A percentile compares a stretch with the other conserved stretches of the same genome.
Evolutionary conservation across 2,797 vertebrate species (phyloP).

Genomic region (Coilia nasus): DNA sequence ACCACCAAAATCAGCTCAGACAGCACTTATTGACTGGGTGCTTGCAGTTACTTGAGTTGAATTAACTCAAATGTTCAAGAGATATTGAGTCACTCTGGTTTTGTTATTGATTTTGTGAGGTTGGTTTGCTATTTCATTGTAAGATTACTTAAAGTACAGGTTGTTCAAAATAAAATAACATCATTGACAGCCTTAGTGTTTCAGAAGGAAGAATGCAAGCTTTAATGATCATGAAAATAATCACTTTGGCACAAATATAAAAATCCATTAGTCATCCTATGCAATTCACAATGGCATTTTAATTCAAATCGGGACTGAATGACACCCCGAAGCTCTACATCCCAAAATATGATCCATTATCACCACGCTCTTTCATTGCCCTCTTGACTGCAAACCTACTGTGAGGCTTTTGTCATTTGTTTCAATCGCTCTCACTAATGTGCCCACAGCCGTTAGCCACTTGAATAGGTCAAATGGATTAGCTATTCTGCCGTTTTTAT

Average conservation of each 20-base stretch:
- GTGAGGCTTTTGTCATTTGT: conserved; percentile 49
- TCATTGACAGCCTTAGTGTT: conserved; percentile 38
- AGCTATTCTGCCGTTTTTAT: conserved; percentile 28
- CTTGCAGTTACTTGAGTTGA: not conserved
- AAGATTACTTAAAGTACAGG: conserved; percentile 35
- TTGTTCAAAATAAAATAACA: conserved; percentile 31
- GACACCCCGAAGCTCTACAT: conserved; percentile 46
- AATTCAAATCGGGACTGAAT: conserved; percentile 50
- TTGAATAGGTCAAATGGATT: conserved; percentile 42
- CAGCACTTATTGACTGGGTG: not conserved
- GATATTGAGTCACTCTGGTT: not conserved
- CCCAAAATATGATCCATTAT: conserved; percentile 56
- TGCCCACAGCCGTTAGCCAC: conserved; percentile 28
- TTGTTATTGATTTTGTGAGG: conserved; percentile 8
- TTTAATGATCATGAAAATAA: conserved; percentile 23
- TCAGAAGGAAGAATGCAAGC: conserved; percentile 32
- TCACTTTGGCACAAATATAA: conserved; percentile 36
- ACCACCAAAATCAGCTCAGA: not conserved
- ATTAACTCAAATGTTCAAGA: not conserved
- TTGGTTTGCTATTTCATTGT: conserved; percentile 28
- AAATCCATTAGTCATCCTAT: conserved; percentile 53
- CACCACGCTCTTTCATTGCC: conserved; percentile 47
- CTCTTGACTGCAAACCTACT: conserved; percentile 49
- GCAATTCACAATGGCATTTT: conserved; percentile 47
- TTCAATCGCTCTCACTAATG: conserved; percentile 40